Conservation (phyloP, 1,140 invertebrate genomes). For the Prorops nasuta region DNA sequence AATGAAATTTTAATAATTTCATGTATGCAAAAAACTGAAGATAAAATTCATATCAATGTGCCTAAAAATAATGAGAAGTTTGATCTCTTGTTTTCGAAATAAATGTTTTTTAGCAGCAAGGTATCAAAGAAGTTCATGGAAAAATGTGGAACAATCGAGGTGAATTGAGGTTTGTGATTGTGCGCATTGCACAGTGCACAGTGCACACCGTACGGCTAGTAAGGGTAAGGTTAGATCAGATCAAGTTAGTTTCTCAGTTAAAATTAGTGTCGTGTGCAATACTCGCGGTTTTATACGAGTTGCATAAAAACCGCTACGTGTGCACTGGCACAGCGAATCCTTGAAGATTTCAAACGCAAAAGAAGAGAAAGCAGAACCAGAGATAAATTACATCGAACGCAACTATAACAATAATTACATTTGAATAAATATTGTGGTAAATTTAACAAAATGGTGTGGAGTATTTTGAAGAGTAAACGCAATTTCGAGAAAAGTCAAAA, state of each 20-base stretch:
- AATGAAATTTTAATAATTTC: too few relatives aligned
- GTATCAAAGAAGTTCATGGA: neutral
- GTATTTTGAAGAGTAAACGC: slow-evolving; percentile 27
- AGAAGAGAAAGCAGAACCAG: neutral
- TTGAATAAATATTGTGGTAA: neutral
- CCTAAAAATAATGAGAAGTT: too few relatives aligned
- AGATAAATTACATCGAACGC: neutral
- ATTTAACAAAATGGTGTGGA: slow-evolving; percentile 37
- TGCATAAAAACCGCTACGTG: neutral
- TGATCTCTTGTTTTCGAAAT: too few relatives aligned
- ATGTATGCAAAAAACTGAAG: too few relatives aligned
- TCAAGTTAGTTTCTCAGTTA: too few relatives aligned
- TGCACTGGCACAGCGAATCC: neutral
- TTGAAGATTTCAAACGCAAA: too few relatives aligned
- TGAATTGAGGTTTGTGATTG: too few relatives aligned
- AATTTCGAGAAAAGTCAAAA: too few relatives aligned
- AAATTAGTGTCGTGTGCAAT: neutral
- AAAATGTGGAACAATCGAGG: neutral
- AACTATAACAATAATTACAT: slow-evolving; percentile 5
- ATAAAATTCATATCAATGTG: too few relatives aligned
- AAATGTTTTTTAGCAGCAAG: neutral
- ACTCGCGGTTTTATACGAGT: neutral
- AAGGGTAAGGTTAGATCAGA: too few relatives aligned
- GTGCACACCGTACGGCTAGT: too few relatives aligned
- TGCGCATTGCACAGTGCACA: too few relatives aligned